These are phyloP conservation scores for Dermatemys mawii DNA, from an alignment of 2,113 vertebrate genomes.

Conservation along the genomic window DNA sequence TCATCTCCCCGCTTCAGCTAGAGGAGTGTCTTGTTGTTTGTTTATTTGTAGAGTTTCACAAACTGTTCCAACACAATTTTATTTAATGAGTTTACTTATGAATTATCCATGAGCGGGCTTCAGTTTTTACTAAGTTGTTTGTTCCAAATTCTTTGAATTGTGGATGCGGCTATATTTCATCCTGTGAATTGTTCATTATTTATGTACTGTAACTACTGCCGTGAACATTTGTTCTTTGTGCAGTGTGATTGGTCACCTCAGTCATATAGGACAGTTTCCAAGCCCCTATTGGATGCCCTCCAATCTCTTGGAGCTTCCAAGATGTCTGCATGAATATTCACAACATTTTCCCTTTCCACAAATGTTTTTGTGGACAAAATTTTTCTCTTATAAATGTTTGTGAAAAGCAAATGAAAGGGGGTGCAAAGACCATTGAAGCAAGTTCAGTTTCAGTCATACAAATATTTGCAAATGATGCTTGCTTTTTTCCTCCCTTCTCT, in stretches of 20 bases:
- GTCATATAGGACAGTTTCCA: not conserved
- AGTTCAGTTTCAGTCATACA: not conserved
- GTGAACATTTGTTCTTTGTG: conserved; percentile 13
- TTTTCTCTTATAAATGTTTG: not conserved
- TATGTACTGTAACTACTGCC: not conserved
- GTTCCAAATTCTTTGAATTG: not conserved
- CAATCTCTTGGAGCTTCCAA: not conserved
- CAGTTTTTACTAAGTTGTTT: conserved; percentile 18
- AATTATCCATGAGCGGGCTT: conserved; percentile 1
- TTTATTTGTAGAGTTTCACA: not conserved
- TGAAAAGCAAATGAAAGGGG: not conserved
- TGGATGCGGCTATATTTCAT: not conserved
- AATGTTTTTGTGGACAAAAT: not conserved
- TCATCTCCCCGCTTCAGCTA: not conserved
- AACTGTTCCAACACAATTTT: not conserved
- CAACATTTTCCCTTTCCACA: not conserved
- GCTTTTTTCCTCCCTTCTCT: not conserved
- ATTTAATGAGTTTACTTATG: conserved; percentile 3
- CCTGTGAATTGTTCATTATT: conserved; percentile 11
- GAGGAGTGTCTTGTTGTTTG: not conserved
- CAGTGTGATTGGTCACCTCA: not conserved
- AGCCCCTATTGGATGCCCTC: not conserved
- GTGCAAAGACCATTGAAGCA: not conserved
- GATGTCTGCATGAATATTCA: not conserved
- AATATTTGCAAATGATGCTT: not conserved